A percentile compares a stretch with the other conserved stretches of the same genome.
phyloP scores from a whole-genome alignment of 2,888 invertebrate species.

The Dynastes tityus region DNA sequence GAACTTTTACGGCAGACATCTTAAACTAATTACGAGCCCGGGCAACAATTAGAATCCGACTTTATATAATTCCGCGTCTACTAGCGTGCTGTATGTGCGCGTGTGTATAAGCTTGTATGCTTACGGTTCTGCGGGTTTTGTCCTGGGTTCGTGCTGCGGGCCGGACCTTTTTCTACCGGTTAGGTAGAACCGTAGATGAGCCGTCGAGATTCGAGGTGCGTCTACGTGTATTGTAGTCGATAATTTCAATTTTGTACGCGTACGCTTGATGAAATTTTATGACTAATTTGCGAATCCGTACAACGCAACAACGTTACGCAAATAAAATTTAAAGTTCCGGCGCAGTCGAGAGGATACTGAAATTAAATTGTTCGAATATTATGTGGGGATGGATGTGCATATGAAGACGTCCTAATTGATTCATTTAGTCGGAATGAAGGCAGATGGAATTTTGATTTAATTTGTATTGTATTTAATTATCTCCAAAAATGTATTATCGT shows the following conservation, averaged over 20 bases:
- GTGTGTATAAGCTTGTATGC: not conserved
- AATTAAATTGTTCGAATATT: conserved; percentile 13
- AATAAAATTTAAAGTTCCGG: conserved; percentile 10
- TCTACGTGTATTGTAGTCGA: conserved; percentile 26
- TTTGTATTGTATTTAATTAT: no score
- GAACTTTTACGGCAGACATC: conserved; percentile 40
- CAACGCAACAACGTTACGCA: not conserved
- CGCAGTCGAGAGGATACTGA: not conserved
- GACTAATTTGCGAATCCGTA: conserved; percentile 22
- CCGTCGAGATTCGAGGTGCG: no score
- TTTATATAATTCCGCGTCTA: conserved; percentile 23
- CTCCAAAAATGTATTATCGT: no score
- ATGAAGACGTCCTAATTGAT: not conserved
- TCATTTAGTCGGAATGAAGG: not conserved
- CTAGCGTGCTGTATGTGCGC: not conserved
- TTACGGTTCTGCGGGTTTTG: not conserved
- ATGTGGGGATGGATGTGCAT: not conserved
- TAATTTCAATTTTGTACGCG: conserved; percentile 40
- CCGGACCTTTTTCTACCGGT: no score
- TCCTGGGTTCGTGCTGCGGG: not conserved
- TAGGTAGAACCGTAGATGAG: no score
- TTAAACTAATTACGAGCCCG: conserved; percentile 36
- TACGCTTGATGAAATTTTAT: conserved; percentile 38
- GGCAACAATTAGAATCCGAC: conserved; percentile 25
- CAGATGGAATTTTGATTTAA: not conserved